Base-by-base conservation (phyloP, 2,113 vertebrate species). In the Benitochromis conjunctus region DNA sequence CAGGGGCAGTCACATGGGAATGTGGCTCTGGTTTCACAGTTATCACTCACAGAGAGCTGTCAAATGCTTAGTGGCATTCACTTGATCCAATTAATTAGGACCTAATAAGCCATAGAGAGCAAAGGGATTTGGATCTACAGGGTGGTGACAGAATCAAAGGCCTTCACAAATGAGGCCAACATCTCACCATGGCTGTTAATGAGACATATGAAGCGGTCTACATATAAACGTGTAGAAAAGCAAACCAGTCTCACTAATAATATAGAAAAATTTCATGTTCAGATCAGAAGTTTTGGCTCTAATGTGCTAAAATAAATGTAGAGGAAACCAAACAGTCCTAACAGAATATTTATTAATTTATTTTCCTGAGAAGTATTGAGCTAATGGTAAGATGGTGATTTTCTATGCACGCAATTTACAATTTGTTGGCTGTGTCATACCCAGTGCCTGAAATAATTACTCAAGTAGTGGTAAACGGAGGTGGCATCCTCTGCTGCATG, bases 1-100 rank as follows among this genome's bases (percentile, higher is more conserved):
- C 29, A 51, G 91, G 78, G 94, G 86, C 88, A 69, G 69, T 60
- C 89, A 81, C 80, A 88, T 86, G 88, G 92, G 83, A 93, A 82
- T 81, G 58, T 62, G 86, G 77, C 90, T 89, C 80, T 58, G 79
- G 81, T 91, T 92, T 92, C 91, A 94, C 90, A 91, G 94, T 90
- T 90, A 88, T 94, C 94, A 87, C 92, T 96, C 95, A 95, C 90
- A 74, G 43, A 81, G 85, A 81, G 82, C 91, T 92, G 92, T 96
- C 95, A 94, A 89, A 95, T 80, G 80, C 91, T 91, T 93, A 89
- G 87, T 94, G 92, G 89, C 91, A 89, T 94, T 93, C 84, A 86
- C 92, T 94, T 92, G 84, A 92, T 94, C 92, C 91, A 92, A 91
- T 96, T 95, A 96, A 95, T 95, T 94, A 93, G 83, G 60, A 64